Evolutionary conservation across 2,888 invertebrate genomes (phyloP), one percentile per base, ranked within the genome.

Genomic region (Plagodis pulveraria): DNA sequence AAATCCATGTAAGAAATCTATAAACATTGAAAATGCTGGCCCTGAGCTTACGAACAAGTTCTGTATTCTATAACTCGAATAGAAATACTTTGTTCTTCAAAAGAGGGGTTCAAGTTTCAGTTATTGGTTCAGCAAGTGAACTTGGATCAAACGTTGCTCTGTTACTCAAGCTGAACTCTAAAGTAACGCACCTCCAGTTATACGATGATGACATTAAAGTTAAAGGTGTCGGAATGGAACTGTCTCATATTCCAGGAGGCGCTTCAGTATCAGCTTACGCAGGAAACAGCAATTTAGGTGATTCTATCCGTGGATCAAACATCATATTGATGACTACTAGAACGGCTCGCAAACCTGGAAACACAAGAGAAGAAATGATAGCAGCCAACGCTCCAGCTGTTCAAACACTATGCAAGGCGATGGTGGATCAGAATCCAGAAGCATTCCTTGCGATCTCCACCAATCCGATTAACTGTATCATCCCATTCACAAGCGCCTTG

Each of bases 381-480:
- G 68, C 74, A 6, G 71, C 73, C 4, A 86, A 86, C 58, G 86
- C 85, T 0, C 80, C 80, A 0, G 58, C 73, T 10, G 69, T 88
- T 8, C 77, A 79, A 38, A 73, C 63, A 44, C 62, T 87, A 32
- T 87, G 86, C 58, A 74, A 66, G 62, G 77, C 78, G 12, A 70
- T 88, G 11, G 74, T 81, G 9, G 76, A 78, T 34, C 63, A 78
- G 49, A 87, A 86, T 49, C 79, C 80, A 33, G 70, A 76, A 6
- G 81, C 84, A 2, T 81, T 88, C 50, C 62, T 89, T 42, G 88
- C 83, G 2, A 78, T 88, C 7, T 74, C 85, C 4, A 83, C 86
- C 2, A 86, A 78, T 61, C 88, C 87, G 5, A 70, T 89, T 10
- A 89, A 89, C 60, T 81, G 78, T 9, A 77, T 87, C 7, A 67